phyloP scores from a whole-genome alignment of 1,140 invertebrate species.

The Bombus superbus region DNA sequence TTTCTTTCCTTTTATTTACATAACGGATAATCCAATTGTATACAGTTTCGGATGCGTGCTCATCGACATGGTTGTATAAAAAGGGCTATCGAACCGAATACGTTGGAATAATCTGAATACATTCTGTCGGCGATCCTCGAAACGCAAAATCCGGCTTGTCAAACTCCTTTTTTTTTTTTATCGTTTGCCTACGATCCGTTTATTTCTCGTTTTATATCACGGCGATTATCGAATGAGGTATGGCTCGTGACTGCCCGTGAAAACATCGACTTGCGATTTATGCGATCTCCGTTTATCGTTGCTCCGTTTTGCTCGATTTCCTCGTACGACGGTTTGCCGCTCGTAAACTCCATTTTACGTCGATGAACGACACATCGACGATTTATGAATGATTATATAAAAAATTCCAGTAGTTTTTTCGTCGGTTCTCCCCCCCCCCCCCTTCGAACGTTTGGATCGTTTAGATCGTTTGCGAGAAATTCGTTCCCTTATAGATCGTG shows the following conservation, averaged over 20 bases:
- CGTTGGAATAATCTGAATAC: slow-evolving; percentile 17
- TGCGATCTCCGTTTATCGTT: slow-evolving; percentile 16
- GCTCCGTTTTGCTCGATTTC: neutral
- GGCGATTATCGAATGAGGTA: slow-evolving; percentile 38
- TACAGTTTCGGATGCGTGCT: neutral
- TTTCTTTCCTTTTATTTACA: neutral
- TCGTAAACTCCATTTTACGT: neutral
- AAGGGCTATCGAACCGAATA: neutral
- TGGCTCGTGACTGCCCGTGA: neutral
- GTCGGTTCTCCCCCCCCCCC: too few relatives aligned
- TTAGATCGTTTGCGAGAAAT: neutral
- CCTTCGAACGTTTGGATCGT: neutral
- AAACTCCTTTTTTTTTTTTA: slow-evolving; percentile 9
- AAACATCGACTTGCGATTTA: slow-evolving; percentile 23
- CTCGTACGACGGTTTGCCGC: neutral
- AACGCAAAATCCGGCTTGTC: slow-evolving; percentile 28
- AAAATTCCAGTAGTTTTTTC: neutral
- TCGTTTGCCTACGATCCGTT: neutral
- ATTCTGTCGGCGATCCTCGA: too few relatives aligned
- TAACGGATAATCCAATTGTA: too few relatives aligned
- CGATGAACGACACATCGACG: too few relatives aligned
- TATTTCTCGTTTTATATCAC: slow-evolving; percentile 24
- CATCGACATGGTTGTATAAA: neutral
- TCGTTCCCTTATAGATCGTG: neutral
- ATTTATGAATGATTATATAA: slow-evolving; percentile 2